Percentiles rank a stretch among this genome's conserved stretches.
Evolutionary conservation across 2,113 vertebrate genomes (phyloP).

Genomic region (Psammodynastes pulverulentus): DNA sequence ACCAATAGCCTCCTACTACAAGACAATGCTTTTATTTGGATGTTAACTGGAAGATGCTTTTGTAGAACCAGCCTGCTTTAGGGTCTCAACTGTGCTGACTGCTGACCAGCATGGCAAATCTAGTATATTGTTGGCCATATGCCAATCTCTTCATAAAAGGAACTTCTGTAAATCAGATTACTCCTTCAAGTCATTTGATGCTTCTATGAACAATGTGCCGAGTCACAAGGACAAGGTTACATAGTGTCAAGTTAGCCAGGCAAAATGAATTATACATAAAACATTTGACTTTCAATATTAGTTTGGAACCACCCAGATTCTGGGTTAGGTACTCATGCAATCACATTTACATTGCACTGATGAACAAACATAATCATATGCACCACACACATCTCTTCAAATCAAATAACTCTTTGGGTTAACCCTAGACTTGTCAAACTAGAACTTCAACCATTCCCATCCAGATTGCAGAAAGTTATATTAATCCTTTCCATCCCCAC

Average conservation of each 20-base stretch:
- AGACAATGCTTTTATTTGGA: neutral
- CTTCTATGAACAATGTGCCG: slow-evolving; percentile 38
- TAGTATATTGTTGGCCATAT: slow-evolving; percentile 26
- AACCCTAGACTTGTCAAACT: neutral
- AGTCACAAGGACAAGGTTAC: slow-evolving; percentile 62
- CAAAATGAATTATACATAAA: slow-evolving; percentile 25
- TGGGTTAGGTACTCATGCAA: neutral
- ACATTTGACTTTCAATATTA: fast-evolving
- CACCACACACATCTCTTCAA: neutral
- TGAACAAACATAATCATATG: neutral
- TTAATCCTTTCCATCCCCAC: neutral
- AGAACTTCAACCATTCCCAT: neutral
- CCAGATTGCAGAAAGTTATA: neutral
- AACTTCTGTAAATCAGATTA: slow-evolving; percentile 67
- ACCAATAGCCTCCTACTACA: slow-evolving; percentile 4
- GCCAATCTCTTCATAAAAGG: slow-evolving; percentile 52
- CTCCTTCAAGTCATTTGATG: slow-evolving; percentile 61
- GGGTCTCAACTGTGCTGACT: slow-evolving; percentile 8
- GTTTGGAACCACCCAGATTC: neutral
- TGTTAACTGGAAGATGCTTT: slow-evolving; percentile 19
- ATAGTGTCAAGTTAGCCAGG: slow-evolving; percentile 46
- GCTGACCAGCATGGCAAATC: slow-evolving; percentile 5
- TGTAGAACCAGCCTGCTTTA: slow-evolving; percentile 8
- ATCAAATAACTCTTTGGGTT: neutral
- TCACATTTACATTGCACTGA: too few relatives aligned